phyloP scores from a whole-genome alignment of 2,113 vertebrate species.

The Cochlearius cochlearius region DNA sequence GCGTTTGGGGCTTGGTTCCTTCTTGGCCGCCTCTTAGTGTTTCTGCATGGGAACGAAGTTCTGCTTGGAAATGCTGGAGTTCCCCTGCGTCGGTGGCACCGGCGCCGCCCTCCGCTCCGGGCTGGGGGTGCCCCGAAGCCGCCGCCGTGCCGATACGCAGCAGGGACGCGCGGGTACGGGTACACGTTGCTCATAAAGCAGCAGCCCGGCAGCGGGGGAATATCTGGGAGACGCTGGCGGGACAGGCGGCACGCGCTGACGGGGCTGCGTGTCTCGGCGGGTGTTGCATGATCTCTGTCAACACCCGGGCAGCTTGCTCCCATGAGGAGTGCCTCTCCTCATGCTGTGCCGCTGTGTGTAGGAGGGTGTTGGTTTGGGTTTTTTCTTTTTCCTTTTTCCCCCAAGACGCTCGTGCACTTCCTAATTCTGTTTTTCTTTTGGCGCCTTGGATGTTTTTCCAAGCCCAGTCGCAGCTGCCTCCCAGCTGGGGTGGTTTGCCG shows the following conservation, averaged over 20 bases:
- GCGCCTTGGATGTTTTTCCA: conserved; percentile 6
- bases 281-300: conserved; percentile 33
- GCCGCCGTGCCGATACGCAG: neutral
- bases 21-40: neutral
- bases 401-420: neutral
- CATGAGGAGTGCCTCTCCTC: conserved; percentile 5
- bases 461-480: neutral
- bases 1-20: neutral
- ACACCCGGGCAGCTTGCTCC: neutral
- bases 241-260: neutral
- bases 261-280: neutral
- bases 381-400: neutral
- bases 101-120: rapidly evolving
- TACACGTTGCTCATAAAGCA: neutral
- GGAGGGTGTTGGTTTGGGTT: neutral
- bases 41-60: neutral
- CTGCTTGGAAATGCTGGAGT: neutral
- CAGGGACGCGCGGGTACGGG: rapidly evolving
- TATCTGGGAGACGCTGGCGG: neutral
- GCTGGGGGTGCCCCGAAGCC: neutral
- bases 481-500: neutral
- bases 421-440: neutral
- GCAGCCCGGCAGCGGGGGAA: neutral
- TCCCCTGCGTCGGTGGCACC: neutral
- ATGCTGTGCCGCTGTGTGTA: neutral